Evolutionary conservation across 2,888 invertebrate genomes (phyloP), one percentile per base, ranked within the genome.

Genomic region (Dolichopus griseipennis): DNA sequence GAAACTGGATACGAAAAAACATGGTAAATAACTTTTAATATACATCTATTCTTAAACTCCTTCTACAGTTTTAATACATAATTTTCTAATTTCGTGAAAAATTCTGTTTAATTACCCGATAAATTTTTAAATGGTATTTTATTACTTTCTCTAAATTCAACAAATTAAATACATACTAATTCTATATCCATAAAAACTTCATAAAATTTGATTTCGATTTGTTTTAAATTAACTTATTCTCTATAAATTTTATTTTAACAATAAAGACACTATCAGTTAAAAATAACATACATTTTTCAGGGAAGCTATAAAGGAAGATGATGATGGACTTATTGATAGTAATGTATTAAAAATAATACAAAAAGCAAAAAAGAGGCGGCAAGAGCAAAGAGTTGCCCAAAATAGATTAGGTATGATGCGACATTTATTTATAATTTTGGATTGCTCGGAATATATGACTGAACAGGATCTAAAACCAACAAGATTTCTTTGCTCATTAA

Each of bases 401-500:
- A 90, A 94, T 64, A 88, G 95, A 69, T 86, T 99, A 43, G 98
- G 98, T 61, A 98, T 98, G 96, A 99, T 99, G 98, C 86, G 99
- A 65, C 97, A 99, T 82, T 81, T 99, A 68, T 93, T 90, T 77
- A 82, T 99, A 3, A 87, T 98, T 27, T 82, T 99, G 4, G 99
- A 99, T 80, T 91, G 93, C 78, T 98, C 98, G 0, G 92, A 93
- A 76, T 88, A 95, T 1, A 99, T 99, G 98, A 87, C 87, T 61
- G 92, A 92, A 74, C 96, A 95, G 77, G 97, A 98, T 83, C 84
- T 99, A 65, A 97, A 95, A 81, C 99, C 99, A 0, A 94, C 93
- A 5, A 83, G 97, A 72, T 87, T 96, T 72, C 77, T 93, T 5
- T 94, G 95, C 76, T 90, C 93, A 6, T 78, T 93, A 3, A 97